phyloP scores from a whole-genome alignment of 2,797 vertebrate genomes.

The Enteromius mattozi region DNA sequence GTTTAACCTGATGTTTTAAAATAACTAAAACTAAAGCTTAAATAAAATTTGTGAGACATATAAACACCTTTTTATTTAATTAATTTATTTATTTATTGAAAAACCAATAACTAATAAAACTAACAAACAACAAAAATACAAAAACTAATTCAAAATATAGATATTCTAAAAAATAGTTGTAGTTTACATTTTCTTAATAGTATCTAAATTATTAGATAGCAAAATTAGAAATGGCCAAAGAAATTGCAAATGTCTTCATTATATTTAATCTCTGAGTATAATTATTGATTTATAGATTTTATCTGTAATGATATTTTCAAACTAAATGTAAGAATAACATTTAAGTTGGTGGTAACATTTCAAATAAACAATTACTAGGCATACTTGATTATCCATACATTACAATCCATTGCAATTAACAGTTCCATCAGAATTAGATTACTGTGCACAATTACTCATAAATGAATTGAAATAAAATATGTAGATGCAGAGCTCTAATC shows the following conservation, averaged over 20 bases:
- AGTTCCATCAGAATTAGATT: background rate
- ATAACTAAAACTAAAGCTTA: background rate
- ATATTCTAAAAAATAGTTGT: too few relatives aligned
- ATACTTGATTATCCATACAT: background rate
- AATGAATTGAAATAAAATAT: background rate
- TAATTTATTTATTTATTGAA: too few relatives aligned
- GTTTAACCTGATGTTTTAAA: background rate
- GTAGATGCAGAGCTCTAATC: background rate
- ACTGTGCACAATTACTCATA: background rate
- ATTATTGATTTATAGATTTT: background rate
- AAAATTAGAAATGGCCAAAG: background rate
- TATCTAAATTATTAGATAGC: background rate
- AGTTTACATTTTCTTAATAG: too few relatives aligned
- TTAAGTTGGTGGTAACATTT: background rate
- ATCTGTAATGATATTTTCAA: background rate
- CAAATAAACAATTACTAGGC: background rate
- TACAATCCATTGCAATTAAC: too few relatives aligned
- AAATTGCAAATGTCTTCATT: background rate
- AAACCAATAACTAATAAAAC: background rate
- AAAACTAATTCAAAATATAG: too few relatives aligned
- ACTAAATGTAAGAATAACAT: background rate
- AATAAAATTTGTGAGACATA: background rate
- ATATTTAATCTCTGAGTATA: background rate
- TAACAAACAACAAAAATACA: background rate
- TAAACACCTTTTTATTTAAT: too few relatives aligned